phyloP scores from a whole-genome alignment of 2,888 invertebrate genomes.

The Cryptocephalus primarius region DNA sequence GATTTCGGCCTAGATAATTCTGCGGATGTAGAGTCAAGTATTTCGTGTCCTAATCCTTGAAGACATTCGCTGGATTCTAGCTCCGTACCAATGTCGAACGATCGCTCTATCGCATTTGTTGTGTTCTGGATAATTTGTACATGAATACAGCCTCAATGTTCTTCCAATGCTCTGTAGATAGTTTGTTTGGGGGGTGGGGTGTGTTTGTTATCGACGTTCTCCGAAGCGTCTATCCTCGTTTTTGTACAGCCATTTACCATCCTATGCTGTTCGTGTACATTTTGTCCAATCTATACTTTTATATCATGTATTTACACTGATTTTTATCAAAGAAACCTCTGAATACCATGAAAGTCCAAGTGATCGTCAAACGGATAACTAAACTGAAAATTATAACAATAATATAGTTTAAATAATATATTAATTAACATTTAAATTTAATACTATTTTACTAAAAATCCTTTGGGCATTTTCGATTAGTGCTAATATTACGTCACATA shows the following conservation, averaged over 20 bases:
- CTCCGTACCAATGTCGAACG: conserved; percentile 16
- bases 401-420: conserved; percentile 33
- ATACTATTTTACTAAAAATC: conserved; percentile 37
- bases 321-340: conserved; percentile 36
- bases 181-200: too few relatives aligned
- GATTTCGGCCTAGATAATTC: conserved; percentile 7
- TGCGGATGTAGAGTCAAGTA: conserved; percentile 8
- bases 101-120: conserved; percentile 14
- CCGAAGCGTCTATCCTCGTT: too few relatives aligned
- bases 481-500: conserved; percentile 17
- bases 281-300: conserved; percentile 29
- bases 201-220: too few relatives aligned
- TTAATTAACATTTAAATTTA: conserved; percentile 28
- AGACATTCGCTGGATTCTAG: conserved; percentile 10
- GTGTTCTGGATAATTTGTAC: background rate
- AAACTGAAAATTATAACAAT: conserved; percentile 32
- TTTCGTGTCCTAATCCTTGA: conserved; percentile 12
- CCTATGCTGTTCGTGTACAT: conserved; percentile 21
- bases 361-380: conserved; percentile 17
- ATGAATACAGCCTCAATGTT: conserved; percentile 7
- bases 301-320: conserved; percentile 39
- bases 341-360: conserved; percentile 30
- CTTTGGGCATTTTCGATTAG: conserved; percentile 34
- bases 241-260: background rate
- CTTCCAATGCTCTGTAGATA: conserved; percentile 6